A percentile compares a stretch with the other conserved stretches of the same genome.
phyloP scores from a whole-genome alignment of 37 sponge, comb jelly and placozoan genomes.

The Theonella swinhoei region DNA sequence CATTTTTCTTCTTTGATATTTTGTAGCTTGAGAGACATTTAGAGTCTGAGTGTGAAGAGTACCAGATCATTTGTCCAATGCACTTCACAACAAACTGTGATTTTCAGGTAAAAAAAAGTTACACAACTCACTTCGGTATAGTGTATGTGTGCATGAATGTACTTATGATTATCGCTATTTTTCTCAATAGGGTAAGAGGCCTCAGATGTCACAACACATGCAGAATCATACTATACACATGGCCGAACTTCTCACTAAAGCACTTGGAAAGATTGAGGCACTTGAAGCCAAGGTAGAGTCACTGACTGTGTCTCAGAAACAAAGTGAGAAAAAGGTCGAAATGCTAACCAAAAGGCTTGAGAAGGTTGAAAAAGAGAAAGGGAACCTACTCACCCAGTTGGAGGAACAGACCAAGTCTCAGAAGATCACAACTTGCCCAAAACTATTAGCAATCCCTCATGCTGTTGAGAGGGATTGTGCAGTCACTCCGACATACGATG shows the following conservation, averaged over 20 bases:
- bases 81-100: neutral
- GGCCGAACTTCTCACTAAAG: neutral
- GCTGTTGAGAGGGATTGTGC: neutral
- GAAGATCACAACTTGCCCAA: neutral
- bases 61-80: conserved; percentile 43
- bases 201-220: neutral
- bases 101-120: conserved; percentile 31
- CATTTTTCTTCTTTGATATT: neutral
- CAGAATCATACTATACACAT: neutral
- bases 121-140: neutral
- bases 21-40: conserved; percentile 32
- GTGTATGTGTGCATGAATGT: neutral
- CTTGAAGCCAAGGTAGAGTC: neutral
- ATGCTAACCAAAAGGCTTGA: neutral
- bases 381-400: neutral
- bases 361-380: neutral
- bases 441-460: neutral
- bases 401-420: neutral
- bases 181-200: neutral
- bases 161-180: neutral
- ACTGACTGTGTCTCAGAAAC: neutral
- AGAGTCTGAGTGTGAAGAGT: conserved; percentile 44
- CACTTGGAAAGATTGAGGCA: neutral
- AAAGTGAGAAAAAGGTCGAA: neutral
- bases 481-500: neutral